Evolutionary conservation across 2,797 vertebrate genomes (phyloP), one percentile per base, ranked within the genome.

Genomic region (Nothura maculosa): DNA sequence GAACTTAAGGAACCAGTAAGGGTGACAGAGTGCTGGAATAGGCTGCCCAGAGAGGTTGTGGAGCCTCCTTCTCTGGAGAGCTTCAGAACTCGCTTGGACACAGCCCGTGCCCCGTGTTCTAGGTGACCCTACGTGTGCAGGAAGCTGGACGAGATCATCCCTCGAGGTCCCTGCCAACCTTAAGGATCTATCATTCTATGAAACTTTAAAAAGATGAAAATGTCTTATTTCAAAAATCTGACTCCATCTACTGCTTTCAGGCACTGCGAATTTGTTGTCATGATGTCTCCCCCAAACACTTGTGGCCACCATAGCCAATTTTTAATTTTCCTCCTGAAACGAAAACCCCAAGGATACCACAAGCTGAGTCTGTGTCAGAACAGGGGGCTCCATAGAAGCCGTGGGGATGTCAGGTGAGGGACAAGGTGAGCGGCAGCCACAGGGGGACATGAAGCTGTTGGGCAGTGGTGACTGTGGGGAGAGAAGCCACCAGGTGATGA

Each of bases 201-300:
- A 38, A 38, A 38, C 38, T 38, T 5, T 25, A 20, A 16, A 30
- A 1, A 27, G 55, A 3, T 5, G n/a, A 20, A 18, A 30, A 1
- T 0, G 3, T 3, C 40, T 6, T 7, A 2, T 8, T 2, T 27
- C 6, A 6, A n/a, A 47, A 5, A 9, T 10, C 27, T 12, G 55
- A 36, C 40, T 13, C 21, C 10, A 3, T 8, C 6, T 45, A n/a
- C 57, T 17, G 13, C 14, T 15, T 17, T 22, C 0, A 24, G 43
- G 32, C 45, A 52, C 14, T 4, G 7, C 20, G 2, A 28, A 6
- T 1, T 1, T 11, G 21, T 67, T 27, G 55, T 6, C 0, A 2
- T 0, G 21, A 15, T 6, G 6, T n/a, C 12, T 16, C 52, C n/a
- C n/a, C 40, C 20, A 25, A 16, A 1, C 6, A 9, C 18, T 2